Conservation (phyloP, 2,113 vertebrate species). For the Megaceryle maxima region DNA sequence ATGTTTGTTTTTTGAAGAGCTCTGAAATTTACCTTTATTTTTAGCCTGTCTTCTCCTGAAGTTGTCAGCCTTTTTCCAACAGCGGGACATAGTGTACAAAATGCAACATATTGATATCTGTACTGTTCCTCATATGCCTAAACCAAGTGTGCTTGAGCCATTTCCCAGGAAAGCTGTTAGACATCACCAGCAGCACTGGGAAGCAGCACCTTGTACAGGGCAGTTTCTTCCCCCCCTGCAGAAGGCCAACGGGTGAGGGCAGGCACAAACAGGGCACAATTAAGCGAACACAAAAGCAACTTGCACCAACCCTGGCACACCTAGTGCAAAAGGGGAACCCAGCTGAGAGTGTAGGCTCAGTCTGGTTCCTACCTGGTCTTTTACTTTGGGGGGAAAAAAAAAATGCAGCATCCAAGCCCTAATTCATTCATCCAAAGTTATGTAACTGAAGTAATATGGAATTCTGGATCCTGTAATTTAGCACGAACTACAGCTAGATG, state of each 20-base stretch:
- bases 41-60: not conserved
- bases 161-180: not conserved
- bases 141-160: rapidly evolving
- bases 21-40: not conserved
- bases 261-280: rapidly evolving
- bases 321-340: not conserved
- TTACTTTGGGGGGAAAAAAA: not conserved
- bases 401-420: not conserved
- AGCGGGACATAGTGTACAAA: not conserved
- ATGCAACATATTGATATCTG: not conserved
- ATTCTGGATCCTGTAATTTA: not conserved
- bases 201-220: not conserved
- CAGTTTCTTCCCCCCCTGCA: not conserved
- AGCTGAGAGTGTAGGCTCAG: not conserved
- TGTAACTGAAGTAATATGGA: rapidly evolving
- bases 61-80: not conserved
- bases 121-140: not conserved
- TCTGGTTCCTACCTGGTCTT: not conserved
- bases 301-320: not conserved
- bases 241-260: rapidly evolving
- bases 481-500: not conserved
- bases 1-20: not conserved
- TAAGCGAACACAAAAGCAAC: rapidly evolving
- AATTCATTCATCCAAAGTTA: not conserved
- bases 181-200: rapidly evolving